Conservation (phyloP, 2,888 invertebrate genomes). For the Cheilosia impressa region DNA sequence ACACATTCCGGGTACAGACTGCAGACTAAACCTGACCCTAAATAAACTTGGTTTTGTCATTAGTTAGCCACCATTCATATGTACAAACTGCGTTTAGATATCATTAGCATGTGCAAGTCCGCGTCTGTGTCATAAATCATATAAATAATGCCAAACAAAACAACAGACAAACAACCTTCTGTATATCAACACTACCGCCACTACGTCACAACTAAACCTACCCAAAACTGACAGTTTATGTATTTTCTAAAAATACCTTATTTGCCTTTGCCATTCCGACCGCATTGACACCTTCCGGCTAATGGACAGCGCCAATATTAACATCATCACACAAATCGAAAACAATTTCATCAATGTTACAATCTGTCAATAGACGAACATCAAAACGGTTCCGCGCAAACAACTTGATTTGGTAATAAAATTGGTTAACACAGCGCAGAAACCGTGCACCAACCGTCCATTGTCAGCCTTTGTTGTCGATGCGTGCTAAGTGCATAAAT, state of each 20-base stretch:
- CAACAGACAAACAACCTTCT: too few species aligned
- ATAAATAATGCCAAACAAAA: too few species aligned
- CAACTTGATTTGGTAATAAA: background rate
- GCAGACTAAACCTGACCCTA: too few species aligned
- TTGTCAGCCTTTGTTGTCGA: background rate
- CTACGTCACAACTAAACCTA: background rate
- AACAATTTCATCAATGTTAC: constrained; percentile 23
- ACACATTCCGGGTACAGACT: too few species aligned
- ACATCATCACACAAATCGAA: background rate
- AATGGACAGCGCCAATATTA: constrained; percentile 16
- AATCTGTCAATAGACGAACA: constrained; percentile 27
- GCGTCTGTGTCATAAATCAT: too few species aligned
- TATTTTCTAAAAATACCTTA: constrained; percentile 10
- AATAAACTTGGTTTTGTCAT: too few species aligned
- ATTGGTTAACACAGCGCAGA: background rate
- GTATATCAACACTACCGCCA: background rate
- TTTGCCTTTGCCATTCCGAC: constrained; percentile 7
- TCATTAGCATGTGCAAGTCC: too few species aligned
- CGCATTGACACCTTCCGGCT: constrained; percentile 29
- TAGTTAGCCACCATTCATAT: too few species aligned
- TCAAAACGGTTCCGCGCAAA: constrained; percentile 7
- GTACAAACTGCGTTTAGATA: too few species aligned
- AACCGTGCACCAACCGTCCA: background rate
- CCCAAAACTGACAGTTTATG: background rate
- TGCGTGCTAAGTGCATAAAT: constrained; percentile 13